phyloP scores from a whole-genome alignment of 35 echinoderm and acorn worm species.

The Ophioderma brevispina region DNA sequence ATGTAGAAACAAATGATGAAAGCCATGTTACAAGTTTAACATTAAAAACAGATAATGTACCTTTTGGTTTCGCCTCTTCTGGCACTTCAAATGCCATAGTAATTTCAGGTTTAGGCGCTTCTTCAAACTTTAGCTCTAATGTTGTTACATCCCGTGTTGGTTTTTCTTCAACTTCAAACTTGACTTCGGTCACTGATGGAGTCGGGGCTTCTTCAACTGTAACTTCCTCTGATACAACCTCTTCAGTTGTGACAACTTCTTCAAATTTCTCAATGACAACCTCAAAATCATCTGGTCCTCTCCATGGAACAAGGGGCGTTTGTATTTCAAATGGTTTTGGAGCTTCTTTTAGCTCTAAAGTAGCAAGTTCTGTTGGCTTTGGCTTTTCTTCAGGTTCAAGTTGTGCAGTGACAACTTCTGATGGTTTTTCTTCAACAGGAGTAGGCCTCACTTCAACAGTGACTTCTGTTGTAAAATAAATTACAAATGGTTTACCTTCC shows the following conservation, averaged over 20 bases:
- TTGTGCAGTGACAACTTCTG: no score
- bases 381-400: no score
- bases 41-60: no score
- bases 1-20: no score
- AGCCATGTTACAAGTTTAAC: no score
- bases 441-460: not conserved
- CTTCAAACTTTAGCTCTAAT: no score
- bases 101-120: no score
- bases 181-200: slow-evolving; percentile 1
- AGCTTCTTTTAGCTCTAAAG: not conserved
- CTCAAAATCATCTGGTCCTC: not conserved
- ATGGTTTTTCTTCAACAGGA: no score
- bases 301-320: not conserved
- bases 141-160: no score
- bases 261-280: not conserved
- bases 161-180: not conserved
- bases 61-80: not conserved
- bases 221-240: not conserved
- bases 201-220: not conserved
- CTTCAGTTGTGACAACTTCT: not conserved
- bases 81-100: no score
- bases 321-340: not conserved
- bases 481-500: no score
- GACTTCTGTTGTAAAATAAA: not conserved
- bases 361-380: not conserved